Evolutionary conservation across 2,113 vertebrate species (phyloP).

Genomic region (Ranitomeya imitator): DNA sequence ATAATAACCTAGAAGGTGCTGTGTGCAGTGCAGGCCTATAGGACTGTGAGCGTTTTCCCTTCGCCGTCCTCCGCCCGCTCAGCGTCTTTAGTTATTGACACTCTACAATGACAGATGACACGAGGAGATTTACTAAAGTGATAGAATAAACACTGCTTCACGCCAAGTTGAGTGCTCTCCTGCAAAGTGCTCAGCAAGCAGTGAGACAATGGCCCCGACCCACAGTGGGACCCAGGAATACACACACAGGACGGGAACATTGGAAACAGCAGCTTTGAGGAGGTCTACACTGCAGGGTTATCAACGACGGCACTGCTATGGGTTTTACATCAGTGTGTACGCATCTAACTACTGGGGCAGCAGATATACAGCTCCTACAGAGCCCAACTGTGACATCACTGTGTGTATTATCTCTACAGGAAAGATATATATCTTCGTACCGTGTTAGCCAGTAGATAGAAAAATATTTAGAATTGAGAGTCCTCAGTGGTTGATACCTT

Average conservation of each 20-base stretch:
- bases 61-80: neutral
- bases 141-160: slow-evolving; percentile 15
- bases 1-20: neutral
- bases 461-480: too few relatives aligned
- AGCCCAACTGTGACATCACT: too few relatives aligned
- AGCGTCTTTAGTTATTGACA: neutral
- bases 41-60: neutral
- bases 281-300: neutral
- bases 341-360: too few relatives aligned
- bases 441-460: too few relatives aligned
- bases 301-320: neutral
- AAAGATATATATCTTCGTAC: too few relatives aligned
- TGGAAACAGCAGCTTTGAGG: neutral
- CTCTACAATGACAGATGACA: neutral
- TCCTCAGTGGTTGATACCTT: too few relatives aligned
- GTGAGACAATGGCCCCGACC: neutral
- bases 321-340: neutral
- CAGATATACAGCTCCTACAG: too few relatives aligned
- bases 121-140: neutral
- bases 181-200: slow-evolving; percentile 32
- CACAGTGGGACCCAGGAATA: slow-evolving; percentile 9
- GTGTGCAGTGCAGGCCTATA: neutral
- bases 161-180: slow-evolving; percentile 8
- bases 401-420: too few relatives aligned
- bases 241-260: neutral